Conservation (phyloP, 2,113 vertebrate species). For the Regulus satrapa region DNA sequence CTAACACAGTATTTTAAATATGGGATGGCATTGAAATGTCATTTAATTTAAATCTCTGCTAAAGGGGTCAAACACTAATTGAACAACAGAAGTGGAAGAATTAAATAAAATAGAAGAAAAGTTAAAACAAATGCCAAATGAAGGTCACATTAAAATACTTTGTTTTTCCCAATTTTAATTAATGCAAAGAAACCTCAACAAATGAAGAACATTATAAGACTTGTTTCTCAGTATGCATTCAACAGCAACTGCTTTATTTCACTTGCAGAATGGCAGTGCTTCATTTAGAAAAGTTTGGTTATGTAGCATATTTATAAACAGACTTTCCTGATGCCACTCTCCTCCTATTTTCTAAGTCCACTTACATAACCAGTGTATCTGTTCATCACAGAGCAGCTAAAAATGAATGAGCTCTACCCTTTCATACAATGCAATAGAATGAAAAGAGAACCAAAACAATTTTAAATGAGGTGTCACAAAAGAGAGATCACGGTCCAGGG, state of each 20-base stretch:
- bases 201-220: conserved; percentile 51
- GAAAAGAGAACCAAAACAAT: background rate
- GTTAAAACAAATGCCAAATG: conserved; percentile 97
- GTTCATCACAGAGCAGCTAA: background rate
- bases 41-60: conserved; percentile 99
- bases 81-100: conserved; percentile 99
- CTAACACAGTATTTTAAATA: conserved; percentile 99
- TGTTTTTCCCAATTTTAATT: conserved; percentile 76
- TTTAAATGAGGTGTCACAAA: background rate
- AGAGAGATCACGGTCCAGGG: background rate
- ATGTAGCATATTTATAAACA: background rate
- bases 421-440: background rate
- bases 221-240: background rate
- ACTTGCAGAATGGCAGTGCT: background rate
- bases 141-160: conserved; percentile 98
- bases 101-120: conserved; percentile 98
- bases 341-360: background rate
- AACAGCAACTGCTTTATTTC: background rate
- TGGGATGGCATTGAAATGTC: conserved; percentile 99
- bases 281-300: conserved; percentile 19
- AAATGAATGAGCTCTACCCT: background rate
- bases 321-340: background rate
- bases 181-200: conserved; percentile 76
- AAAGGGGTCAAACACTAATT: conserved; percentile 99
- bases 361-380: background rate